Conservation (phyloP, 2,888 invertebrate genomes). For the Ophion obscuratus region DNA sequence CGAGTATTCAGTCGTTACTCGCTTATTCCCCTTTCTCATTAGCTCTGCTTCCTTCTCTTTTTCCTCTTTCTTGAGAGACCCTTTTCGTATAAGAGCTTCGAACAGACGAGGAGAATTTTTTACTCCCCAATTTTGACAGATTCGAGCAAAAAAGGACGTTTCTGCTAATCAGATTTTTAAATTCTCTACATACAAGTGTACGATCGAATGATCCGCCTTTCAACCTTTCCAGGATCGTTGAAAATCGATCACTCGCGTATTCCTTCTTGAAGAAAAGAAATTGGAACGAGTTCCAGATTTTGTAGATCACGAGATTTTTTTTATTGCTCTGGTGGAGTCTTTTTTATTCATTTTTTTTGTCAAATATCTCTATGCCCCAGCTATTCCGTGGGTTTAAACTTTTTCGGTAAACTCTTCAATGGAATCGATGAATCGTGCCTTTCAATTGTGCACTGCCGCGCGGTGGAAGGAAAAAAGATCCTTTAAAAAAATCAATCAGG, state of each 20-base stretch:
- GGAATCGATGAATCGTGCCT: slow-evolving; percentile 44
- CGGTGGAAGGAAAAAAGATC: slow-evolving; percentile 14
- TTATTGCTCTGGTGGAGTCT: not conserved
- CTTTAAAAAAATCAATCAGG: slow-evolving; percentile 41
- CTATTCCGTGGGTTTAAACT: slow-evolving; percentile 1
- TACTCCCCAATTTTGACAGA: too few species aligned
- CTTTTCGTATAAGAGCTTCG: too few species aligned
- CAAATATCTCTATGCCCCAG: not conserved
- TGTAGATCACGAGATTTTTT: slow-evolving; percentile 22
- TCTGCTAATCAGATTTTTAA: too few species aligned
- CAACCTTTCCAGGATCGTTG: not conserved
- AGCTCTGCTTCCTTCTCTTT: too few species aligned
- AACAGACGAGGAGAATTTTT: too few species aligned
- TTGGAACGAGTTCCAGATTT: slow-evolving; percentile 28
- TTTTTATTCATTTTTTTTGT: slow-evolving; percentile 1
- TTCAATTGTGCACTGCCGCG: slow-evolving; percentile 12
- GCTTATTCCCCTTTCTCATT: too few species aligned
- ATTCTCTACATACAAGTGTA: not conserved
- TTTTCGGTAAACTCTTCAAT: slow-evolving; percentile 39
- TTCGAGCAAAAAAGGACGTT: too few species aligned
- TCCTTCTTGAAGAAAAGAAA: not conserved
- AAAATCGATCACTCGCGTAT: not conserved
- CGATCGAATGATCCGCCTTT: not conserved
- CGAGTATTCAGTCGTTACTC: too few species aligned
- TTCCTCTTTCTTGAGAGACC: too few species aligned